Evolutionary conservation across 2,797 vertebrate genomes (phyloP).

Genomic region (Hypotaenidia okinawae): DNA sequence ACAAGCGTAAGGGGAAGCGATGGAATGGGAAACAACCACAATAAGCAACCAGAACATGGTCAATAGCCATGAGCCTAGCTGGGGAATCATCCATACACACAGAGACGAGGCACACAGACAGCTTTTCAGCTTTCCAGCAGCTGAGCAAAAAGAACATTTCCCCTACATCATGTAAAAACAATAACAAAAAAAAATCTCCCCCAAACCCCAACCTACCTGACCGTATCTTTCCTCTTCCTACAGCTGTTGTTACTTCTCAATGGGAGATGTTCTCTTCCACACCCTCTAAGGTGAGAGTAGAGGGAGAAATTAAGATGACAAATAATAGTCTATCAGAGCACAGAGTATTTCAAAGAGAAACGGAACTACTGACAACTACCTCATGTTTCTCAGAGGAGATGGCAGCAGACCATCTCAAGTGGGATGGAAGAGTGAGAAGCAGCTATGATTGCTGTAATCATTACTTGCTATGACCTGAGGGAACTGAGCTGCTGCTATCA

Average conservation of each 20-base stretch:
- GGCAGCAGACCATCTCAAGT: fast-evolving
- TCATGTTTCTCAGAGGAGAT: background rate
- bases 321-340: background rate
- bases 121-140: background rate
- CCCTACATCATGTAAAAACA: background rate
- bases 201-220: background rate
- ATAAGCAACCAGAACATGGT: background rate
- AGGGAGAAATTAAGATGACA: background rate
- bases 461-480: background rate
- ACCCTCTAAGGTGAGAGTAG: fast-evolving
- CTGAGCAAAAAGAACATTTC: background rate
- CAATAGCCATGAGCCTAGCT: fast-evolving
- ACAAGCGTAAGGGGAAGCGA: background rate
- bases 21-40: fast-evolving
- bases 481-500: background rate
- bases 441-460: background rate
- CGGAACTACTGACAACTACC: background rate
- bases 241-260: background rate
- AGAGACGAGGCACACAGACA: background rate
- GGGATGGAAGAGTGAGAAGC: background rate
- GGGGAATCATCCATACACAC: background rate
- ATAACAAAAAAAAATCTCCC: background rate
- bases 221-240: background rate
- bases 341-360: background rate
- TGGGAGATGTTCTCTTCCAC: background rate